Conservation (phyloP, 2,113 vertebrate genomes). For the Lucifuga dentata region DNA sequence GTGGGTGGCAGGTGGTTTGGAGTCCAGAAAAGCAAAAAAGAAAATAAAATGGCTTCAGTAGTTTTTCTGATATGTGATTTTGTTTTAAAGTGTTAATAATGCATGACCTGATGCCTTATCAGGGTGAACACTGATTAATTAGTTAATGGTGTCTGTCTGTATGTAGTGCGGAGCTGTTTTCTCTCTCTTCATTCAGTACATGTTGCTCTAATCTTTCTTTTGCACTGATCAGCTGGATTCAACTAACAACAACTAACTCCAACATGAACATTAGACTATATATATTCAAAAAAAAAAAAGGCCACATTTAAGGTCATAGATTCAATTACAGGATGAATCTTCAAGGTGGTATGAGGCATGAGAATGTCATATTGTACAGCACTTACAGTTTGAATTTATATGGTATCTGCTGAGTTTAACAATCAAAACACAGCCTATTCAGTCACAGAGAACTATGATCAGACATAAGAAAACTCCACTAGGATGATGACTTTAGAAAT, state of each 20-base stretch:
- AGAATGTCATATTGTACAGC: neutral
- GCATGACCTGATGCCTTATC: too few species aligned
- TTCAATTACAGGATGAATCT: neutral
- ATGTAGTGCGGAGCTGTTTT: too few species aligned
- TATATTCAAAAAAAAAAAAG: too few species aligned
- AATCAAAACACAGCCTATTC: neutral
- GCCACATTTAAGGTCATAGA: too few species aligned
- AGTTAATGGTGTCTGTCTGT: too few species aligned
- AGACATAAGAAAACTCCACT: neutral
- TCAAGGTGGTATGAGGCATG: too few species aligned
- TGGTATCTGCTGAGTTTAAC: neutral
- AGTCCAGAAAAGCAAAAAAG: too few species aligned
- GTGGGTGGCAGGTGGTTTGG: too few species aligned
- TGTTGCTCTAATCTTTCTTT: neutral
- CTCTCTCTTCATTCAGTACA: neutral
- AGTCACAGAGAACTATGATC: neutral
- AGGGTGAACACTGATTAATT: too few species aligned
- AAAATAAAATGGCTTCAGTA: too few species aligned
- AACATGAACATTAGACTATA: constrained; percentile 4
- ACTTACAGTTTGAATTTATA: neutral
- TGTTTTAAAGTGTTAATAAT: too few species aligned
- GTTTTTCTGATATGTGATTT: too few species aligned
- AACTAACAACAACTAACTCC: constrained; percentile 10
- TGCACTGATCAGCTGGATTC: neutral
- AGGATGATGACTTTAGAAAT: neutral